phyloP scores from a whole-genome alignment of 2,113 vertebrate species.

The Oryzias melastigma region DNA sequence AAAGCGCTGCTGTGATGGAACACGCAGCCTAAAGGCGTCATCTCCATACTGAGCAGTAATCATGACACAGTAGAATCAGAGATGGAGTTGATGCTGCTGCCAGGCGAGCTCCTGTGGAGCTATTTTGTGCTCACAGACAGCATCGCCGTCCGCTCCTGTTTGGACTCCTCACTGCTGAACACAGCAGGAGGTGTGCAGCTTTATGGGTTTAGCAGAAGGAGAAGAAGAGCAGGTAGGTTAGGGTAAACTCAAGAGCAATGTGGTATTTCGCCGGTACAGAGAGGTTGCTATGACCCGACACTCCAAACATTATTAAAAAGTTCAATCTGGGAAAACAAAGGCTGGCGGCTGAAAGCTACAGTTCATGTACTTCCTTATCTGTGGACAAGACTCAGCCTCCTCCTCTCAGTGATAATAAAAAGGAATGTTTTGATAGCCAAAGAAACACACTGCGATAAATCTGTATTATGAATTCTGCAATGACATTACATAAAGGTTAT shows the following conservation, averaged over 20 bases:
- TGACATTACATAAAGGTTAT: too few relatives aligned
- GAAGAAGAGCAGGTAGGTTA: slow-evolving; percentile 20
- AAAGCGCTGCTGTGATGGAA: slow-evolving; percentile 10
- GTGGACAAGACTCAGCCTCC: too few relatives aligned
- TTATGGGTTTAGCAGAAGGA: slow-evolving; percentile 11
- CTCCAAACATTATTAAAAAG: slow-evolving; percentile 51
- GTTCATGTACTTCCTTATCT: too few relatives aligned
- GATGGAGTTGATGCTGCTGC: background rate
- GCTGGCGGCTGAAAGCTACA: too few relatives aligned
- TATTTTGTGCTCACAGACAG: slow-evolving; percentile 31
- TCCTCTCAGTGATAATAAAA: too few relatives aligned
- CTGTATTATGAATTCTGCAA: too few relatives aligned
- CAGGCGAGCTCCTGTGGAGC: slow-evolving; percentile 5
- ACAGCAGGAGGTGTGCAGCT: slow-evolving; percentile 6
- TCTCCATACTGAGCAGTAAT: slow-evolving; percentile 37
- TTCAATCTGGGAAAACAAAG: too few relatives aligned
- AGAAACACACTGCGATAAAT: too few relatives aligned
- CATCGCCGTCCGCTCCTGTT: background rate
- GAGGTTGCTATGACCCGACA: slow-evolving; percentile 43
- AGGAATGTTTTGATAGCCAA: too few relatives aligned
- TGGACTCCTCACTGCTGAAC: slow-evolving; percentile 1
- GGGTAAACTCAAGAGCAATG: slow-evolving; percentile 31
- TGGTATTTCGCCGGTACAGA: slow-evolving; percentile 18
- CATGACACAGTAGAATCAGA: slow-evolving; percentile 8
- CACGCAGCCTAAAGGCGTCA: slow-evolving; percentile 7